These are phyloP conservation scores for Scylla paramamosain DNA, from an alignment of 1,140 invertebrate species.

Conservation along the genomic window DNA sequence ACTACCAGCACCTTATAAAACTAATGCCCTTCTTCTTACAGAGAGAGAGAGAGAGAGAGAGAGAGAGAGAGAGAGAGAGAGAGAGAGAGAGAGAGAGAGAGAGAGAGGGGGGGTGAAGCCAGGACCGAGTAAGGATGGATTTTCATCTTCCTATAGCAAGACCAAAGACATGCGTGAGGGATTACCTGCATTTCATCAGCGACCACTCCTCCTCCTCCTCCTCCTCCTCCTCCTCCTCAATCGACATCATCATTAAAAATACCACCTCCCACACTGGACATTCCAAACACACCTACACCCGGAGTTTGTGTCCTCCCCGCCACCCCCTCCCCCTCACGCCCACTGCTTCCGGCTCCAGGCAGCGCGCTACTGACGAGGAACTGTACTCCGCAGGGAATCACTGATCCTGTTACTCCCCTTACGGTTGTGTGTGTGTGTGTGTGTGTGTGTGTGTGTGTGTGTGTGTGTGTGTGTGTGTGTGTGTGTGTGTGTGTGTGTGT, in stretches of 20 bases:
- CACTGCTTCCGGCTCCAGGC: background rate
- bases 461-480: slow-evolving; percentile 20
- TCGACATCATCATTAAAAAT: background rate
- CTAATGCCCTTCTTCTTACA: too few species aligned
- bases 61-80: background rate
- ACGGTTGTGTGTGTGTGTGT: background rate
- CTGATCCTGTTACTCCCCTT: background rate
- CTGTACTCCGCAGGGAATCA: background rate
- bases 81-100: slow-evolving; percentile 11
- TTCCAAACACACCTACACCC: too few species aligned
- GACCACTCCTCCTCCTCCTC: background rate
- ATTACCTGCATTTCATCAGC: background rate
- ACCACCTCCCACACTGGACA: background rate
- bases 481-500: slow-evolving; percentile 9
- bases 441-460: slow-evolving; percentile 2
- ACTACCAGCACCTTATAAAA: too few species aligned
- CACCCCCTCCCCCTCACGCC: background rate
- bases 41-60: background rate
- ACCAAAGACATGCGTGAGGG: background rate
- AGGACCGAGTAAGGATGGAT: background rate
- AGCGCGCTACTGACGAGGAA: background rate
- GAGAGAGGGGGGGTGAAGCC: background rate
- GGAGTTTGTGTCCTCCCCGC: background rate
- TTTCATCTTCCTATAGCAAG: background rate
- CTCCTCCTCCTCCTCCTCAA: background rate